Evolutionary conservation across 2,113 vertebrate genomes (phyloP), one percentile per base, ranked within the genome.

Genomic region (Reinhardtius hippoglossoides): DNA sequence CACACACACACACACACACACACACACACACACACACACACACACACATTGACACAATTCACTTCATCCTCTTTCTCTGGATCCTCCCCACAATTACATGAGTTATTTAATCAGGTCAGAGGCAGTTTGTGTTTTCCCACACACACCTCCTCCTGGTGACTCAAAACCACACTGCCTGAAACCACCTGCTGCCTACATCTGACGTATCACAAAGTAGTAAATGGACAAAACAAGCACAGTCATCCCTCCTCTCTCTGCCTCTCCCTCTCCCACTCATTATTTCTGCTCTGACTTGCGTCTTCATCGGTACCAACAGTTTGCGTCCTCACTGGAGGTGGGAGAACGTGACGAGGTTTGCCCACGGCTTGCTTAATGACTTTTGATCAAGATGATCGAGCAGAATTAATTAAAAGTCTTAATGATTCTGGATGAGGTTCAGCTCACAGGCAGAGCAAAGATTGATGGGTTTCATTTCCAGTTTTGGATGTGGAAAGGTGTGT

Each of bases 131-230:
- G 59, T 24, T 54, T 62, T 69, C 37, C 78, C 58, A 63, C 59
- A 66, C 72, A 60, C 69, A 31, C 62, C 76, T 83, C 82, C 50
- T 71, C 69, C 35, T 31, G 65, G 86, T 89, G 90, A 93, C 26
- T 92, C 91, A 93, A 70, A 74, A 76, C 76, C 73, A 77, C 86
- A 68, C 80, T 54, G 82, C 69, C 16, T 50, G 5, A 74, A 67
- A 76, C 80, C 57, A 88, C 86, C 67, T 66, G 71, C 85, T 73
- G 62, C 83, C 87, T 72, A 88, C 89, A 74, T 73, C 66, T 37
- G 48, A 77, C 61, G 72, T 74, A 55, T 80, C 69, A 48, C 21
- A 56, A 56, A 85, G 78, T 74, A 72, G 54, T 84, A 77, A 84
- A 84, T 82, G 73, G 66, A 54, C 50, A 54, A 62, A 71, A 35